phyloP scores from a whole-genome alignment of 2,113 vertebrate species.

The Burhinus oedicnemus region DNA sequence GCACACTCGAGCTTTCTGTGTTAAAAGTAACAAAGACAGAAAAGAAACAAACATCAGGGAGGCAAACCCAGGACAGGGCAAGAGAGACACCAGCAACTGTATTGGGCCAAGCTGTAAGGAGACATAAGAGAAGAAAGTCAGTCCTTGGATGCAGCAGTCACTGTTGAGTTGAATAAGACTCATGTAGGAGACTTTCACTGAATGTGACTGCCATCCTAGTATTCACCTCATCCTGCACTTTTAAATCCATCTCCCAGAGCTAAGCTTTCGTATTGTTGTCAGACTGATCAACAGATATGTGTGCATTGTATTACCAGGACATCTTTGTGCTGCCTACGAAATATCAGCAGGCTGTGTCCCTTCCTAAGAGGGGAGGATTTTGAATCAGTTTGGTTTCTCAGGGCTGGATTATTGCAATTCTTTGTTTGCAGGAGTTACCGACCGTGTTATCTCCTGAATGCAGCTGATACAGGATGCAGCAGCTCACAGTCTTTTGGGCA shows the following conservation, averaged over 20 bases:
- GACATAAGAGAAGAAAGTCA: background rate
- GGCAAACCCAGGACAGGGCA: background rate
- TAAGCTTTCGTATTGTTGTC: background rate
- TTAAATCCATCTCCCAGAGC: background rate
- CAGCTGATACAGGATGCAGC: slow-evolving; percentile 29
- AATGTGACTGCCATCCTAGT: background rate
- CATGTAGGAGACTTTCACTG: background rate
- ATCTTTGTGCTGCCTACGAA: background rate
- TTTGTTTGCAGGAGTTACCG: slow-evolving; percentile 51
- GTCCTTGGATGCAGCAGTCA: background rate
- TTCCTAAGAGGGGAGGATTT: background rate
- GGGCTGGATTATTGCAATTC: slow-evolving; percentile 42
- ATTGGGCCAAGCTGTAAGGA: background rate
- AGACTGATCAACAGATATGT: slow-evolving; percentile 20
- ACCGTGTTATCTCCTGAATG: background rate
- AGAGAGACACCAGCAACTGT: background rate
- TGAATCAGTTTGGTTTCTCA: slow-evolving; percentile 1
- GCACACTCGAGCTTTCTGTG: background rate
- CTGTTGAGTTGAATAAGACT: background rate
- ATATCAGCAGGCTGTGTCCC: background rate
- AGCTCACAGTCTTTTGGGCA: background rate
- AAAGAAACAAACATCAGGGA: background rate
- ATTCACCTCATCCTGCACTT: background rate
- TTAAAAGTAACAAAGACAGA: background rate
- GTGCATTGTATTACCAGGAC: background rate